These are phyloP conservation scores for Holothuria scabra DNA, from an alignment of 53 echinoderm and acorn worm genomes.

Conservation along the genomic window DNA sequence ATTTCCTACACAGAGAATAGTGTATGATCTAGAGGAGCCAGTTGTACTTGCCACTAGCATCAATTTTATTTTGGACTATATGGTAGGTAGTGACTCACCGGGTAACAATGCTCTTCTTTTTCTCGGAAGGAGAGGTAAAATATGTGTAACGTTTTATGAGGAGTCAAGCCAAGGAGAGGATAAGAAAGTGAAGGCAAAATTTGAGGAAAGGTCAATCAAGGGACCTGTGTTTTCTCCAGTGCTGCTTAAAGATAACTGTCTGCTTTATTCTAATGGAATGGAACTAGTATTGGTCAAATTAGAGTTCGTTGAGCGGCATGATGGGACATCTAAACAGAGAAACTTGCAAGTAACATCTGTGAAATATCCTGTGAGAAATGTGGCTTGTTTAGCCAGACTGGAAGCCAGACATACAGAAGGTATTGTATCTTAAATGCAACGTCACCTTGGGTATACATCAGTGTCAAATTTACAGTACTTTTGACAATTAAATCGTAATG, in stretches of 20 bases:
- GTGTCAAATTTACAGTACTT: too few species aligned
- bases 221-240: slow-evolving; percentile 1
- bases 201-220: neutral
- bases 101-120: neutral
- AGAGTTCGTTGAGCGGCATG: neutral
- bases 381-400: neutral
- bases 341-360: neutral
- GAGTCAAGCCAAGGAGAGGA: neutral
- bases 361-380: neutral
- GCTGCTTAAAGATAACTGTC: neutral
- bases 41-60: neutral
- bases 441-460: too few species aligned
- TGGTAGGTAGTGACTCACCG: neutral
- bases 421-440: neutral
- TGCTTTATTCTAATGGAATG: neutral
- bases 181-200: neutral
- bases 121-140: slow-evolving; percentile 28
- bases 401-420: neutral
- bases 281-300: neutral
- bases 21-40: slow-evolving; percentile 8
- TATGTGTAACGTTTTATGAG: neutral
- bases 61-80: neutral
- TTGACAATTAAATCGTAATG: too few species aligned
- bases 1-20: too few species aligned
- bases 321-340: neutral